Percentiles rank a stretch among this genome's conserved stretches.
Evolutionary conservation across 1,140 invertebrate species (phyloP).

Genomic region (Dryas iulia): DNA sequence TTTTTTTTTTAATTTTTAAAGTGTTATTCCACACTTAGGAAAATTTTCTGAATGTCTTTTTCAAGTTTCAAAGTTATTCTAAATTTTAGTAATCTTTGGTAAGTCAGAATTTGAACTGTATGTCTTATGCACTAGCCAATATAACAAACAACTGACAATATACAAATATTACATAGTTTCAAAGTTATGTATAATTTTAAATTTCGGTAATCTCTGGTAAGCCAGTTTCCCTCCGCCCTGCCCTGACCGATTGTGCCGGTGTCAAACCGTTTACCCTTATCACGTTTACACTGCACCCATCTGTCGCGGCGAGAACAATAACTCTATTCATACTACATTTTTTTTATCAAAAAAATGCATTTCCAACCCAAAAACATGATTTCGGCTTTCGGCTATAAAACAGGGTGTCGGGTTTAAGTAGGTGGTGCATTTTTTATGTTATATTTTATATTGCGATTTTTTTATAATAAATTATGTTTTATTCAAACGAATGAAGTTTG

Average conservation of each 20-base stretch:
- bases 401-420: constrained; percentile 37
- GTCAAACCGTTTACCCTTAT: constrained; percentile 67
- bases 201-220: background rate
- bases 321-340: constrained; percentile 46
- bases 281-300: constrained; percentile 44
- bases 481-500: too few species aligned
- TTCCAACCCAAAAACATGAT: constrained; percentile 50
- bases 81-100: too few species aligned
- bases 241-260: constrained; percentile 53
- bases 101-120: too few species aligned
- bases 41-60: too few species aligned
- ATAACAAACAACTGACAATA: too few species aligned
- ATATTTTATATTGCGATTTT: background rate
- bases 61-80: too few species aligned
- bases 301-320: constrained; percentile 52
- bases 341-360: constrained; percentile 62
- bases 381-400: constrained; percentile 17
- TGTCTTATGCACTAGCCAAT: too few species aligned
- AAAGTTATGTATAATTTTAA: too few species aligned
- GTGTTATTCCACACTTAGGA: too few species aligned
- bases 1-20: too few species aligned
- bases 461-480: too few species aligned
- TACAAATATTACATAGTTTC: too few species aligned
- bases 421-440: constrained; percentile 16
- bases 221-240: constrained; percentile 2